phyloP scores from a whole-genome alignment of 1,140 invertebrate genomes.

The Meloidogyne hapla region DNA sequence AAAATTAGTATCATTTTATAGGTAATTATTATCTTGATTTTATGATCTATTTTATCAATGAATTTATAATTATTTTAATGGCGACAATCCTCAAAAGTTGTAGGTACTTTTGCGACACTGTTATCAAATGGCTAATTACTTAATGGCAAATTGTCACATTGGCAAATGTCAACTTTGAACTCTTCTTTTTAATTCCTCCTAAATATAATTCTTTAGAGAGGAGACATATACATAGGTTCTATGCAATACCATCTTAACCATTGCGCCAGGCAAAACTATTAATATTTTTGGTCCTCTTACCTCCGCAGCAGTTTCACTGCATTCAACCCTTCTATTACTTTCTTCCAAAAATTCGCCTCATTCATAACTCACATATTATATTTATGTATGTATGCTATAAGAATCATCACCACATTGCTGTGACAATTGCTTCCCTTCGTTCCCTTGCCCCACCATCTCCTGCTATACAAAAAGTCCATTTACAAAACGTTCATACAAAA shows the following conservation, averaged over 20 bases:
- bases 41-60: too few species aligned
- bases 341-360: slow-evolving; percentile 4
- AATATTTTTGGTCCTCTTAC: not conserved
- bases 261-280: not conserved
- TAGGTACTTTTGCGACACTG: too few species aligned
- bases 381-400: too few species aligned
- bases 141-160: too few species aligned
- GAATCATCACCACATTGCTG: slow-evolving; percentile 5
- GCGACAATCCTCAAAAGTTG: too few species aligned
- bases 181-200: not conserved
- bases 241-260: not conserved
- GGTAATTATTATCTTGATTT: too few species aligned
- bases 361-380: not conserved
- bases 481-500: not conserved
- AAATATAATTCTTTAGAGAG: not conserved
- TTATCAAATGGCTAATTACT: too few species aligned
- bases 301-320: not conserved
- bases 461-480: not conserved
- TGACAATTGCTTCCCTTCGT: not conserved
- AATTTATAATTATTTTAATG: too few species aligned
- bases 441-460: not conserved
- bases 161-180: not conserved
- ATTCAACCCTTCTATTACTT: not conserved
- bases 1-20: too few species aligned
- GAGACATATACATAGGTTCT: not conserved